Percentiles rank a stretch among this genome's conserved stretches.
Evolutionary conservation across 53 echinoderm and acorn worm genomes (phyloP).

Genomic region (Luidia sarsii): DNA sequence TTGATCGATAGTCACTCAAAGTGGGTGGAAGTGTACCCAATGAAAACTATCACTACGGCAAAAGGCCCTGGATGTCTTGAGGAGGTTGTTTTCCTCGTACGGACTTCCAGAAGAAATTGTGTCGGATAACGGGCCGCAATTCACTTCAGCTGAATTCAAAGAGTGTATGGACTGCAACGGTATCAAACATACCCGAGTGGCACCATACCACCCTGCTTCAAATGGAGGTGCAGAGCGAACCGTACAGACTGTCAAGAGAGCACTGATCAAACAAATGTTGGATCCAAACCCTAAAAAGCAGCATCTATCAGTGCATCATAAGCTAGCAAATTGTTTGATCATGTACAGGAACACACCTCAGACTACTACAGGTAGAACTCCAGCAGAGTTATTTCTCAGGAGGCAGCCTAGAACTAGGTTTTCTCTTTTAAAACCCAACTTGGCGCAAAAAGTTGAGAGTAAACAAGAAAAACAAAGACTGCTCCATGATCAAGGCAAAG

Average conservation of each 20-base stretch:
- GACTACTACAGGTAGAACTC: slow-evolving; percentile 55
- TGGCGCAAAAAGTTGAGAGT: slow-evolving; percentile 52
- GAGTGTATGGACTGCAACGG: slow-evolving; percentile 31
- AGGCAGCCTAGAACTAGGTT: slow-evolving; percentile 64
- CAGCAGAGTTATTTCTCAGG: slow-evolving; percentile 65
- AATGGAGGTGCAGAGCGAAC: slow-evolving; percentile 58
- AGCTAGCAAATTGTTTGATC: slow-evolving; percentile 58
- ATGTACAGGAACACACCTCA: slow-evolving; percentile 41
- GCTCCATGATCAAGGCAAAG: slow-evolving; percentile 46
- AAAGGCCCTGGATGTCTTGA: slow-evolving; percentile 36
- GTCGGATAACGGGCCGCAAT: slow-evolving; percentile 50
- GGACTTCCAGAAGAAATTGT: slow-evolving; percentile 47
- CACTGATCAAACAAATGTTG: slow-evolving; percentile 57
- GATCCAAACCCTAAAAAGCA: slow-evolving; percentile 37
- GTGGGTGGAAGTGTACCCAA: slow-evolving; percentile 60
- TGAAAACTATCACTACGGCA: slow-evolving; percentile 44
- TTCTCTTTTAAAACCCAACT: slow-evolving; percentile 61
- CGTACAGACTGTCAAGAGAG: slow-evolving; percentile 49
- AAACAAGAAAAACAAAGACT: slow-evolving; percentile 62
- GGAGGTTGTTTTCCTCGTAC: slow-evolving; percentile 38
- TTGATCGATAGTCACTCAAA: slow-evolving; percentile 61
- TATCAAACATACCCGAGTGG: slow-evolving; percentile 17
- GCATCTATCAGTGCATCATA: slow-evolving; percentile 17
- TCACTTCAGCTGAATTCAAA: slow-evolving; percentile 20
- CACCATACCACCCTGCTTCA: slow-evolving; percentile 52